phyloP scores from a whole-genome alignment of 2,113 vertebrate genomes.

The Bucco capensis region DNA sequence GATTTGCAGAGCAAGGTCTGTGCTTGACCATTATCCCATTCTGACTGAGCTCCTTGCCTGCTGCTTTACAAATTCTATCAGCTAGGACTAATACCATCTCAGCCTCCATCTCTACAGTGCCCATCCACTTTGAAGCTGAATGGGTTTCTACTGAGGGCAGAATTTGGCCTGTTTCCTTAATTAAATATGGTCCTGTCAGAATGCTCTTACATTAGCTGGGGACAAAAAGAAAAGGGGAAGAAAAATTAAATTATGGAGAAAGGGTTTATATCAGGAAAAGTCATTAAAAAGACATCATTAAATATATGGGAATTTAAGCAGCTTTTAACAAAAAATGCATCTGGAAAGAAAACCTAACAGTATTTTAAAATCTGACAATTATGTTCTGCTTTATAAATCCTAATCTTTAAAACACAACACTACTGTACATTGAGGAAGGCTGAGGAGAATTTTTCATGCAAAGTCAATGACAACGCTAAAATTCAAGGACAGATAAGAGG shows the following conservation, averaged over 20 bases:
- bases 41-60: accelerated
- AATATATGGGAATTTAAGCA: constrained; percentile 55
- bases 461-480: constrained; percentile 53
- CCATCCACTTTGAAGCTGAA: background rate
- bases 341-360: constrained; percentile 31
- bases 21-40: background rate
- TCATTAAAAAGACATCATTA: constrained; percentile 51
- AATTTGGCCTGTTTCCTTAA: constrained; percentile 31
- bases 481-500: constrained; percentile 60
- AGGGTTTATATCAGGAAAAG: constrained; percentile 47
- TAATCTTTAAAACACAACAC: constrained; percentile 34
- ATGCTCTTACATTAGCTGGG: constrained; percentile 41
- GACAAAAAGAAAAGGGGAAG: constrained; percentile 31
- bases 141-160: background rate
- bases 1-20: background rate
- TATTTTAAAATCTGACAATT: constrained; percentile 59
- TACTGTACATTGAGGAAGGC: background rate
- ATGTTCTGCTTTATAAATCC: constrained; percentile 44
- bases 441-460: constrained; percentile 32
- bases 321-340: constrained; percentile 63
- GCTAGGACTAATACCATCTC: background rate
- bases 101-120: background rate
- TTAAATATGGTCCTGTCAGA: constrained; percentile 55
- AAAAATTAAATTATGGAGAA: constrained; percentile 52
- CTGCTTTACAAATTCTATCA: background rate